Evolutionary conservation across 2,113 vertebrate genomes (phyloP), one percentile per base, ranked within the genome.

Genomic region (Mystacornis crossleyi): DNA sequence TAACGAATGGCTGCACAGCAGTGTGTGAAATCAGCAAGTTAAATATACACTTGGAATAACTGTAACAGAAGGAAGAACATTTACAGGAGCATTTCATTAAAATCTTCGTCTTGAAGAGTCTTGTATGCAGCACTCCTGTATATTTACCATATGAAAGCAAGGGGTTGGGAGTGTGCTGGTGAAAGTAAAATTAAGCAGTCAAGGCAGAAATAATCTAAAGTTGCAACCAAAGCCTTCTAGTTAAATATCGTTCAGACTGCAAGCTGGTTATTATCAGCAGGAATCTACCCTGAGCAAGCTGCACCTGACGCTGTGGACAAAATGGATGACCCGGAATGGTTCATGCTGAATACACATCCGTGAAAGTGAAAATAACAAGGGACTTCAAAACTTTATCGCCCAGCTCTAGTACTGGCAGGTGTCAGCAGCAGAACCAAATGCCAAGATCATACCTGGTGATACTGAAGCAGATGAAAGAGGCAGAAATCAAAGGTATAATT

Each of bases 31-130:
- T 90, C 95, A 94, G 86, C 73, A 90, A 93, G 97, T 97, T 97
- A 98, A 98, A 97, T 50, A 97, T 84, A 93, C 33, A 95, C 91
- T 93, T 53, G 82, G 81, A 97, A 91, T 92, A 97, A 97, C 64
- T 53, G 67, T 55, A 97, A 80, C 38, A 57, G 67, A 80, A 78
- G 28, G 20, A n/a, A 92, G 64, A 33, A 6, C 74, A 80, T 75
- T 78, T 93, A 92, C 84, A 74, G 64, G 66, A 54, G 11, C 2
- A 2, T 84, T 96, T 81, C 12, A 28, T 93, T 90, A 92, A 75
- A 77, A n/a, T 24, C 51, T 79, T 67, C 25, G 54, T 55, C 47
- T 72, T 50, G 69, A 47, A 34, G 19, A 54, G 15, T n/a, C 38
- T 73, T 19, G 2, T 28, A 53, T 31, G 24, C 45, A 81, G 42